Conservation (phyloP, 2,113 vertebrate genomes). For the Dicaeum eximium region DNA sequence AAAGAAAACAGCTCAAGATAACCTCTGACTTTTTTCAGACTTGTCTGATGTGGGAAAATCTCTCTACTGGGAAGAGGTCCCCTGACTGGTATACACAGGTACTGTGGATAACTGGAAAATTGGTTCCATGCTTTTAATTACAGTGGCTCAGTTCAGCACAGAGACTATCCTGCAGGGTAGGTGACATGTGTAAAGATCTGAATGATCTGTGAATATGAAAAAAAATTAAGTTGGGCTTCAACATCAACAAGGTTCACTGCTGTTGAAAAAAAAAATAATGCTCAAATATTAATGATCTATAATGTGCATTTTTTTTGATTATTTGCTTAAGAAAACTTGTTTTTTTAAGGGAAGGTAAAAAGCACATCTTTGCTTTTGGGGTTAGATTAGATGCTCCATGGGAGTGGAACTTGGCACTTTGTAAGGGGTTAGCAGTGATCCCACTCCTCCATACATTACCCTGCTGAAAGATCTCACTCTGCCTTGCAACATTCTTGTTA, state of each 20-base stretch:
- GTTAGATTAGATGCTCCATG: background rate
- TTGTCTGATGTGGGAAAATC: background rate
- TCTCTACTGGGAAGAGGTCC: background rate
- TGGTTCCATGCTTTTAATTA: background rate
- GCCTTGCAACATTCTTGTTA: slow-evolving; percentile 63
- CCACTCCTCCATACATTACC: slow-evolving; percentile 6
- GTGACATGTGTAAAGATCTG: background rate
- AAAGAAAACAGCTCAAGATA: background rate
- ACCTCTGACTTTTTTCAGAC: background rate
- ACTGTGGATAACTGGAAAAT: background rate
- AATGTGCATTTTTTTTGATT: background rate
- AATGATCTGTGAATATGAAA: background rate
- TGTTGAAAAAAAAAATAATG: background rate
- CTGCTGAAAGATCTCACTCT: slow-evolving; percentile 45
- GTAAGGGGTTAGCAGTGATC: slow-evolving; percentile 20
- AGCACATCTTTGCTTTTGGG: background rate
- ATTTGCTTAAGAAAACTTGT: background rate
- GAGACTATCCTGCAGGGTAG: background rate
- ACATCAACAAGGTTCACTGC: background rate
- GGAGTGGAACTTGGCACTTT: background rate
- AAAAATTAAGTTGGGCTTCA: background rate
- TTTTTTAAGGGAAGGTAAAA: background rate
- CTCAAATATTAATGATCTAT: background rate
- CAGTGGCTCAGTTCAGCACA: background rate
- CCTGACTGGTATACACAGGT: background rate